These are phyloP conservation scores for Chromobotia macracanthus DNA, from an alignment of 2,797 vertebrate genomes.

Conservation along the genomic window DNA sequence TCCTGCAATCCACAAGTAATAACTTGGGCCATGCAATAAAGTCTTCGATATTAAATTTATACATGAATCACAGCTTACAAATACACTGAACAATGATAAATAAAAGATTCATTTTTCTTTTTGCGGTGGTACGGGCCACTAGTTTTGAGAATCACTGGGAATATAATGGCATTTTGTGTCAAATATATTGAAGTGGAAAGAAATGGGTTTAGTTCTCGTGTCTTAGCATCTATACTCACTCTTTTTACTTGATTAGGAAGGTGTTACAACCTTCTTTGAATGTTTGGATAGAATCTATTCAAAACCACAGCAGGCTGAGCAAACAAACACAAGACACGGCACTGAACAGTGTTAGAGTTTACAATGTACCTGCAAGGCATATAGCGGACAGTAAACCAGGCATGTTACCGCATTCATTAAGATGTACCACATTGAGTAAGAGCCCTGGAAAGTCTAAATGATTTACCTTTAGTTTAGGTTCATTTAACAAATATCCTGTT, in stretches of 20 bases:
- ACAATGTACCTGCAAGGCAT: background rate
- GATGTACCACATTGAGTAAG: background rate
- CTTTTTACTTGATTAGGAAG: background rate
- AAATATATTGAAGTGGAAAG: background rate
- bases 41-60: background rate
- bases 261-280: background rate
- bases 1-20: background rate
- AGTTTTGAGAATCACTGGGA: too few species aligned
- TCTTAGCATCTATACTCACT: background rate
- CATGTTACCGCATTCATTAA: background rate
- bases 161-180: background rate
- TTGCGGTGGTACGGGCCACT: too few species aligned
- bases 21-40: background rate
- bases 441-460: background rate
- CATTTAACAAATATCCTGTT: background rate
- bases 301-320: constrained; percentile 8
- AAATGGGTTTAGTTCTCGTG: background rate
- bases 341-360: background rate
- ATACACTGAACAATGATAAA: background rate
- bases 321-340: constrained; percentile 9
- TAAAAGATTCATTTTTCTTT: too few species aligned
- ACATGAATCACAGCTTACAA: too few species aligned
- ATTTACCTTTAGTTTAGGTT: background rate
- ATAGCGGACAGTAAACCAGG: background rate
- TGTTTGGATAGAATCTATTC: constrained; percentile 6